Base-by-base conservation (phyloP, 1,140 invertebrate species). In the Halictus rubicundus region DNA sequence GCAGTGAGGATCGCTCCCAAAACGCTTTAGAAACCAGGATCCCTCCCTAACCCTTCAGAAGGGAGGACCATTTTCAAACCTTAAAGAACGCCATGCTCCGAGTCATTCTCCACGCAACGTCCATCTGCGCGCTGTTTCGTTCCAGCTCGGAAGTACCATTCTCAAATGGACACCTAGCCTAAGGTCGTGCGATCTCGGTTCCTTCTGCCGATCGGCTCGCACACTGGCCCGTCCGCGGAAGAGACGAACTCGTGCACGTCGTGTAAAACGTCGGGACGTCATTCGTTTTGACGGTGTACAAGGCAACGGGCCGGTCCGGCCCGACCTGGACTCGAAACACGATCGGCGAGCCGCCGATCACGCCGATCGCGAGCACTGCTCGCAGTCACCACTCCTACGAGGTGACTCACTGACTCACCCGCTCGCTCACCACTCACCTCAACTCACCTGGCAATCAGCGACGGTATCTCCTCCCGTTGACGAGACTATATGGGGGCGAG, bases 401-500 rank as follows among this genome's bases (percentile, higher is more conserved):
- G 72, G 84, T 88, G 86, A 88, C 78, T 88, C 86, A 88, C 78
- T 88, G 85, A 88, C 76, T 88, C 86, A 88, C 32, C 32, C 32
- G 32, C 32, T 32, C 32, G 32, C 80, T 86, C 82, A 68, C 78
- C 77, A 80, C 81, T 87, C 78, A 80, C 81, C 80, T 79, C 78
- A 70, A 78, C 81, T 87, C 78, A 80, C 81, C 80, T 79, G 65
- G 75, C 74, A 63, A 16, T 54, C 23, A 57, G 16, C 54, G 39
- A 60, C 64, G 42, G 61, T 49, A 66, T 74, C 54, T 80, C 77
- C 54, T 73, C 78, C 68, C 39, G 46, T 57, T 59, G 54, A 39
- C 42, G 14, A 16, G 8, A 16, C 37, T 4, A 27, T 4, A 27
- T 21, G 68, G 46, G 21, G 54, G 64, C n/a, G 52, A 25, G 32